phyloP scores from a whole-genome alignment of 64 coral and sea anemone species.

The Pocillopora verrucosa region DNA sequence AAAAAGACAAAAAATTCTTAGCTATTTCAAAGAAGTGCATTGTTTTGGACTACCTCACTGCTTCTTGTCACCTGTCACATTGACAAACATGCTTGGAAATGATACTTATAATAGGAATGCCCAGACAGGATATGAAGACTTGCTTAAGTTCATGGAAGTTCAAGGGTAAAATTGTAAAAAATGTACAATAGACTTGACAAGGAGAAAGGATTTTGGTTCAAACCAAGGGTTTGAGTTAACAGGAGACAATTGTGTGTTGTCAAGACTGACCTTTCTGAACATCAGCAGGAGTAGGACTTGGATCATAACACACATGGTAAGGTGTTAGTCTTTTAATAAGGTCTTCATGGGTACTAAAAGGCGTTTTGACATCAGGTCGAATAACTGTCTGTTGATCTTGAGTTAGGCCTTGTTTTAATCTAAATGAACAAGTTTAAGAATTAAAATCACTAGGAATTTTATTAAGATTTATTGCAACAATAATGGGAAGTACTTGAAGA shows the following conservation, averaged over 20 bases:
- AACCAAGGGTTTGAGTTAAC: background rate
- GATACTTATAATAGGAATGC: background rate
- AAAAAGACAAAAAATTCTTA: too few relatives aligned
- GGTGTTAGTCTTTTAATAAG: constrained; percentile 63
- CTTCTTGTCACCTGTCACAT: background rate
- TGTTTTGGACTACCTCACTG: too few relatives aligned
- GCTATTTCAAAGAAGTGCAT: too few relatives aligned
- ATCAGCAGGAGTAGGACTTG: constrained; percentile 65
- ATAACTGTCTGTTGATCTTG: constrained; percentile 80
- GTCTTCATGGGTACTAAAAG: constrained; percentile 67
- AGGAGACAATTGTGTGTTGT: background rate
- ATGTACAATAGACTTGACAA: background rate
- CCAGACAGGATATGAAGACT: too few relatives aligned
- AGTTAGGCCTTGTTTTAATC: constrained; percentile 69
- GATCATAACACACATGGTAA: constrained; percentile 87
- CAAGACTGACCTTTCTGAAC: constrained; percentile 69
- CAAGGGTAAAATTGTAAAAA: background rate
- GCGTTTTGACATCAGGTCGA: constrained; percentile 76
- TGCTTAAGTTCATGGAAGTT: background rate
- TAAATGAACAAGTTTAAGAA: background rate
- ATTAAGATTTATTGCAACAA: too few relatives aligned
- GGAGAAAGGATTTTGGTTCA: too few relatives aligned
- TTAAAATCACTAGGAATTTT: too few relatives aligned
- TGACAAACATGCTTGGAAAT: background rate
- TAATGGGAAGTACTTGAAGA: too few relatives aligned